Conservation (phyloP, 2,797 vertebrate species). For the Pelochelys cantorii region DNA sequence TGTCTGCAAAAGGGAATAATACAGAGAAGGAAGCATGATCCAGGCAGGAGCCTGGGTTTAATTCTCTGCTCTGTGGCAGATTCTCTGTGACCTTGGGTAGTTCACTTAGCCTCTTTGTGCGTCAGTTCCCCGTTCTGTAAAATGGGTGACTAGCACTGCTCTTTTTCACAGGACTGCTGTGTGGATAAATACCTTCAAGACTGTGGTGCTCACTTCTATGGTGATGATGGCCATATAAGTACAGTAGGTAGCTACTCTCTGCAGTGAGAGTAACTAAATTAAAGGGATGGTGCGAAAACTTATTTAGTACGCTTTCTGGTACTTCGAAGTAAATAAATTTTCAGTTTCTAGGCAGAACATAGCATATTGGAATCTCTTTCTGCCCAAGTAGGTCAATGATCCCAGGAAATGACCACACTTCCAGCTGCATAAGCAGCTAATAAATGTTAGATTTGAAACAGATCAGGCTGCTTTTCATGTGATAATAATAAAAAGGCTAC, state of each 20-base stretch:
- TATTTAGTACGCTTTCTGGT: not conserved
- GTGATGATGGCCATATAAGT: not conserved
- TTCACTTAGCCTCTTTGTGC: not conserved
- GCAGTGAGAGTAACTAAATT: not conserved
- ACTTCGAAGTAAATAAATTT: not conserved
- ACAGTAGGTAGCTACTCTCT: not conserved
- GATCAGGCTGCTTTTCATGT: not conserved
- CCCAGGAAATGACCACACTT: not conserved
- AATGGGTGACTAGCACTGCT: not conserved
- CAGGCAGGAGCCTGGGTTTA: not conserved
- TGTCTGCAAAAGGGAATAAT: not conserved
- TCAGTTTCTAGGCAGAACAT: not conserved
- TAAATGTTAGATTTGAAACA: not conserved
- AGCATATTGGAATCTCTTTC: not conserved
- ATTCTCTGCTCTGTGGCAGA: not conserved
- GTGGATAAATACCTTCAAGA: not conserved
- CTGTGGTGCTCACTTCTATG: not conserved
- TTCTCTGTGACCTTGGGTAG: not conserved
- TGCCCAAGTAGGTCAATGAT: rapidly evolving
- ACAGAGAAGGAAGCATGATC: not conserved
- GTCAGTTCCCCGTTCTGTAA: not conserved
- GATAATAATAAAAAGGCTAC: not conserved
- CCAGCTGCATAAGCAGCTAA: rapidly evolving
- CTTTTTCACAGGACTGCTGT: not conserved
- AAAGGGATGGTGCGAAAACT: not conserved